Evolutionary conservation across 30 jellyfish, hydroid and myxozoan species (phyloP), one percentile per base, ranked within the genome.

Genomic region (Aurelia sp.): DNA sequence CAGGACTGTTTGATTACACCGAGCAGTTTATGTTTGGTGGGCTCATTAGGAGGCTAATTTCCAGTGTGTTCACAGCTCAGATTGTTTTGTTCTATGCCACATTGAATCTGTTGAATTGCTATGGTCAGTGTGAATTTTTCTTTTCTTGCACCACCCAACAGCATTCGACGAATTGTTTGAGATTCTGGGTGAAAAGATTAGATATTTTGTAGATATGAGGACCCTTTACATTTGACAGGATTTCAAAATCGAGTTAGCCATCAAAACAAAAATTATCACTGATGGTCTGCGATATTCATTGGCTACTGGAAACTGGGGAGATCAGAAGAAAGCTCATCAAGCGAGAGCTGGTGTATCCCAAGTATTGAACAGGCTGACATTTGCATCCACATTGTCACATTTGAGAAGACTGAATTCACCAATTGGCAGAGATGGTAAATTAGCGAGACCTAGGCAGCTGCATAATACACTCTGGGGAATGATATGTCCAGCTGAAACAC

Each of bases 271-370:
- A 71, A 88, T 91, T 41, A 91, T 96, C 15, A 96, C 99, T 41
- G 99, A 96, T 84, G 99, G 99, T 11, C 64, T 96, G 73, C 85
- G 99, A 21, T 96, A 96, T 69, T 96, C 99, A 5, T 81, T 96
- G 73, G 99, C 99, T 18, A 96, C 99, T 13, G 99, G 99, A 4
- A 96, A 96, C 71, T 96, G 99, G 99, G 99, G 99, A 31, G 99
- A 96, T 73, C 98, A 89, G 58, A 91, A 88, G 90, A 96, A 96
- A 60, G 99, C 99, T 0, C 99, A 96, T 78, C 98, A 91, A 63
- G 98, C 98, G 3, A 82, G 98, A 66, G 99, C 99, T 62, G 99
- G 99, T 22, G 99, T 96, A 27, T 91, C 99, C 0, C 99, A 96
- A 78, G 99, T 96, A 47, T 86, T 96, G 78, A 96, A 96, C 71